These are phyloP conservation scores for Alviniconcha marisindica DNA, from an alignment of 1,140 invertebrate genomes.

Conservation along the genomic window DNA sequence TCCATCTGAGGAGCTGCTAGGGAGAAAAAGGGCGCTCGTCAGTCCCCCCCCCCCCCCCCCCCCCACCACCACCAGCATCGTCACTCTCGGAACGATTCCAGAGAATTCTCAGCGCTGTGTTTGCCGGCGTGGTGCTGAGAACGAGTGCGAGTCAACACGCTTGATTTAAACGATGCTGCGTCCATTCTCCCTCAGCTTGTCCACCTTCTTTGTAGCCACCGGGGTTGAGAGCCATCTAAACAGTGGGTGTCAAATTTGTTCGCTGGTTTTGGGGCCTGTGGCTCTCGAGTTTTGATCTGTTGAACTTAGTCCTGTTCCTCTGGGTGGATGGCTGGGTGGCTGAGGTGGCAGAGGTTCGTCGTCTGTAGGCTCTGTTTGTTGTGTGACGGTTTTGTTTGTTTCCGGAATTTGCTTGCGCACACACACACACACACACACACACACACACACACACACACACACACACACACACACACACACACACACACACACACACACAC, in stretches of 20 bases:
- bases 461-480: no score
- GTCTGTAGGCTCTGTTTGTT: no score
- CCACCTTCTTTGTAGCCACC: not conserved
- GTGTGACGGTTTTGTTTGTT: no score
- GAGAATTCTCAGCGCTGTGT: not conserved
- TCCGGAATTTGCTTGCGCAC: no score
- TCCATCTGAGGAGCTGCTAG: not conserved
- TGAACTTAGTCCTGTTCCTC: no score
- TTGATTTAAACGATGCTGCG: constrained; percentile 4
- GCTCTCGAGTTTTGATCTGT: not conserved
- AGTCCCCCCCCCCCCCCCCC: no score
- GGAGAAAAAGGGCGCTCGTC: not conserved
- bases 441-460: no score
- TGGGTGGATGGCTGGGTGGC: no score
- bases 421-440: not conserved
- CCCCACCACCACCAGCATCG: no score
- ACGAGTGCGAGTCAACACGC: constrained; percentile 2
- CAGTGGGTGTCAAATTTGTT: not conserved
- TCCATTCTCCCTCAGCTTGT: not conserved
- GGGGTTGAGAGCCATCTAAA: not conserved
- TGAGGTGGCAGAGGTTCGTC: no score
- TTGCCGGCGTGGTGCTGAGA: not conserved
- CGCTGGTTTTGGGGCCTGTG: not conserved
- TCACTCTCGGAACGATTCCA: not conserved
- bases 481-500: no score